Evolutionary conservation across 1,140 invertebrate genomes (phyloP), one percentile per base, ranked within the genome.

Genomic region (Tachypleus tridentatus): DNA sequence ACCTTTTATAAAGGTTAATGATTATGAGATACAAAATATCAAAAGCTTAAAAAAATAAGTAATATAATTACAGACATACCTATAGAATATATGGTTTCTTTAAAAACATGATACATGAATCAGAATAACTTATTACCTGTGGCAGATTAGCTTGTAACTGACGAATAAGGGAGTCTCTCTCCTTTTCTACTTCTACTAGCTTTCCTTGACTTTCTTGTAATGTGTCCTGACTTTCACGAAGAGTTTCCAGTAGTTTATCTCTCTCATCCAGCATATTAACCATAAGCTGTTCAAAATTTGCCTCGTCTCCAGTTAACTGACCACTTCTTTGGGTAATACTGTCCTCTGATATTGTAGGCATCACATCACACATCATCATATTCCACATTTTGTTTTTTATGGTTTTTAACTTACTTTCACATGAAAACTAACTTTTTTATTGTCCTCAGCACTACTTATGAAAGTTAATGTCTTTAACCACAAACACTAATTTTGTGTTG

Each of bases 291-390:
- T 98, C 96, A 79, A 98, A 96, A 79, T 98, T 98, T 58, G 92
- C 91, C 81, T 97, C 94, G 78, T 98, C 93, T 57, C 88, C 91
- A 11, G 75, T 75, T n/a, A 77, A 77, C 69, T 79, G 77, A n/a
- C 70, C 67, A 64, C 66, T 69, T 50, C 71, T 67, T 62, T 71
- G 70, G 47, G 62, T 67, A 58, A 74, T 67, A 71, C 76, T 78
- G 82, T 98, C 95, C 84, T 98, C 96, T 73, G 91, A 93, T 79
- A 99, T 99, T 73, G 96, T 98, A 73, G 96, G 96, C 95, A 99
- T 98, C 79, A 98, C 94, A 82, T 98, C 96, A 82, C 95, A 98
- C 93, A 98, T 98, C 90, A 93, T 93, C 29, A 29, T 29, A 83
- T 93, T 95, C 92, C 91, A 95, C 91, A 95, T 96, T 64, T 69